Conservation (phyloP, 2,113 vertebrate genomes). For the Zosterops pallidus region DNA sequence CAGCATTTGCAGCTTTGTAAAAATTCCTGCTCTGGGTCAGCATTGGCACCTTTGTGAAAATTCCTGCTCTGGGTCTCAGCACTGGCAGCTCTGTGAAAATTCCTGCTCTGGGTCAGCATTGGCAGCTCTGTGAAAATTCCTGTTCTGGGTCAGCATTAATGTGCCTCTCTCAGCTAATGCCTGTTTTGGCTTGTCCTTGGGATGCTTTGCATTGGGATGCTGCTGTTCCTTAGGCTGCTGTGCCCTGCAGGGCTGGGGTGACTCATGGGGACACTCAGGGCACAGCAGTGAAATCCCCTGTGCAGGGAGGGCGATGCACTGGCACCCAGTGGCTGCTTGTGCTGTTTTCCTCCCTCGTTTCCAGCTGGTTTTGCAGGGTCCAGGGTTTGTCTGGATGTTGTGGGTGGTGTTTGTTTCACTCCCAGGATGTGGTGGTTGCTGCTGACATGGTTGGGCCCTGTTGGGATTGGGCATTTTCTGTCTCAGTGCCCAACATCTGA, state of each 20-base stretch:
- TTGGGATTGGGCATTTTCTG: not conserved
- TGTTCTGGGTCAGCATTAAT: not conserved
- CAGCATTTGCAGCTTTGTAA: no score
- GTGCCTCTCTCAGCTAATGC: not conserved
- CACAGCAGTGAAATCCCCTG: accelerated
- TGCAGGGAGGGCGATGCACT: not conserved
- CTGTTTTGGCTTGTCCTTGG: not conserved
- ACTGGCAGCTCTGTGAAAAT: no score
- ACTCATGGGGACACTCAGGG: accelerated
- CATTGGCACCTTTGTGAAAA: no score
- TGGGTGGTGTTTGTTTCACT: not conserved
- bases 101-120: no score
- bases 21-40: no score
- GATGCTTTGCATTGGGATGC: not conserved
- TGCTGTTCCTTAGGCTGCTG: not conserved
- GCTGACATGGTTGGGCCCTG: not conserved
- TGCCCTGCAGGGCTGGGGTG: not conserved
- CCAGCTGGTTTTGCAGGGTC: not conserved
- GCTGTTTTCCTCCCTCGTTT: not conserved
- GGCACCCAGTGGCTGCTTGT: not conserved
- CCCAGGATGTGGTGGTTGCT: not conserved
- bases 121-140: accelerated
- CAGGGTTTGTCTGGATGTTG: not conserved
- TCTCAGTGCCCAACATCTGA: not conserved
- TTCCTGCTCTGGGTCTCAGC: no score